Base-by-base conservation (phyloP, 1,140 invertebrate species). In the Halesus radiatus region DNA sequence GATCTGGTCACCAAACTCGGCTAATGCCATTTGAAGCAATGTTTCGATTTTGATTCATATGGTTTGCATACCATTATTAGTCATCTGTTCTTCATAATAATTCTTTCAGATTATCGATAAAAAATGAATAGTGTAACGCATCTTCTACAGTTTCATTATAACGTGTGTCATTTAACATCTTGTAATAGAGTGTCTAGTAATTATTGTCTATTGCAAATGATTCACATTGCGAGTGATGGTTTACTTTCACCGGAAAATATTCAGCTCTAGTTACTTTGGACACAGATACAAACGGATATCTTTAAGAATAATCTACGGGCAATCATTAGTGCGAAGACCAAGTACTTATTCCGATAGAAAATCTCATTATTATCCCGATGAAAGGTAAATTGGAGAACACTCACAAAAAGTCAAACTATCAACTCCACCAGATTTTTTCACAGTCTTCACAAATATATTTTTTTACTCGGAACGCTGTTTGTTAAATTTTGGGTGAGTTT, bases 131-230 rank as follows among this genome's bases (percentile, higher is more conserved):
- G 2, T 29, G 32, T 37, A 37, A 37, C 32, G 32, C 32, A 37
- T 37, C 32, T 3, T 45, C 10, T 13, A 45, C 37, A 13, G 37
- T 45, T 45, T 13, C 26, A 29, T n/a, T 18, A 7, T 32, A n/a
- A 70, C 16, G n/a, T 0, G 66, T 52, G 18, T 70, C 66, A 70
- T 32, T 68, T 50, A 70, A 70, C 20, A 50, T 70, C n/a, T 70
- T 50, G 66, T 50, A 70, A 70, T 70, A 70, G n/a, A 68, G 32
- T 50, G 37, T 20, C 8, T 18, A 50, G 37, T 52, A 70, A 70
- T 70, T 70, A 70, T 45, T 70, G 23, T 29, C 56, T 64, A n/a
- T 64, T 45, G 20, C 37, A 70, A 70, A 70, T 70, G 66, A 70
- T 70, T 18, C 66, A 70, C 66, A 20, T 70, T 52, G 29, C 22